Conservation (phyloP, 2,888 invertebrate species). For the Oscheius sp. region DNA sequence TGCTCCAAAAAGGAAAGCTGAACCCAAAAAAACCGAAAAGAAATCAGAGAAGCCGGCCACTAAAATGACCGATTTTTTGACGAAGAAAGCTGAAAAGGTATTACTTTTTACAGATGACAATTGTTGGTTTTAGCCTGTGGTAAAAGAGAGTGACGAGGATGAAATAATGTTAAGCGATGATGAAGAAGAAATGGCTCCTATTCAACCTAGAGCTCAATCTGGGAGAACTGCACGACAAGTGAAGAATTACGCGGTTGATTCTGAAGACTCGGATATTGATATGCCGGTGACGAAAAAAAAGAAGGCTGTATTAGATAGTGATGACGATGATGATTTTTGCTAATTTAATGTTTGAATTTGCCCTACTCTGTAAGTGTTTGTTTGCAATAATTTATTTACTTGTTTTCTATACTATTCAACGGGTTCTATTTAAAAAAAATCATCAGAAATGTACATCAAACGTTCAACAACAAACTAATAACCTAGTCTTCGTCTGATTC, state of each 20-base stretch:
- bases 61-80: slow-evolving; percentile 32
- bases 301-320: slow-evolving; percentile 35
- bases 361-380: no score
- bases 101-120: background rate
- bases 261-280: slow-evolving; percentile 26
- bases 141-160: slow-evolving; percentile 7
- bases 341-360: background rate
- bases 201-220: background rate
- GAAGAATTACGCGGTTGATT: slow-evolving; percentile 26
- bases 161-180: background rate
- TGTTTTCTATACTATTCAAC: no score
- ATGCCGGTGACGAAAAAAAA: slow-evolving; percentile 39
- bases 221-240: slow-evolving; percentile 24
- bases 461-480: no score
- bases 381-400: no score
- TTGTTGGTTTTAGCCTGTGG: background rate
- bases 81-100: slow-evolving; percentile 10
- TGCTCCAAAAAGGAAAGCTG: slow-evolving; percentile 25
- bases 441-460: no score
- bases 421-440: no score
- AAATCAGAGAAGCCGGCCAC: slow-evolving; percentile 3
- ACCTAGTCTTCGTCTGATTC: no score
- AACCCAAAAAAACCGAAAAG: no score
- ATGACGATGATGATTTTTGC: slow-evolving; percentile 34
- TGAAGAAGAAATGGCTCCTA: background rate